These are phyloP conservation scores for Yponomeuta plumbellus DNA, from an alignment of 2,888 invertebrate species.

Conservation along the genomic window DNA sequence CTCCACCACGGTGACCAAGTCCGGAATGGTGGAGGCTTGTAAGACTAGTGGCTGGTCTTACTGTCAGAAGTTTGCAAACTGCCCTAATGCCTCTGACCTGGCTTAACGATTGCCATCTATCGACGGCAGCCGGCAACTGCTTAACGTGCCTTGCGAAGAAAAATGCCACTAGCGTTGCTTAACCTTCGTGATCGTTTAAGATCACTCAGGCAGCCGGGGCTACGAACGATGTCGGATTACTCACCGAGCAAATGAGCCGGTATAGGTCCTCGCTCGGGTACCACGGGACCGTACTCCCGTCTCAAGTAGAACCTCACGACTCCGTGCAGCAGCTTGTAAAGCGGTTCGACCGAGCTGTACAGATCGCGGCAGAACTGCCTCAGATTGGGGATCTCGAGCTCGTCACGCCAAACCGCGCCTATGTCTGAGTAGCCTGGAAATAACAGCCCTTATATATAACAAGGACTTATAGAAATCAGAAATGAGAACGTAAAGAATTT, in stretches of 20 bases:
- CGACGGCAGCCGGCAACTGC: too few relatives aligned
- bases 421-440: constrained; percentile 78
- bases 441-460: constrained; percentile 3
- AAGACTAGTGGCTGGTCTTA: too few relatives aligned
- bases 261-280: constrained; percentile 74
- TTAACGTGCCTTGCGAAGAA: too few relatives aligned
- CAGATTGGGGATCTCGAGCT: constrained; percentile 78
- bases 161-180: too few relatives aligned
- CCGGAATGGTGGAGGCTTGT: too few relatives aligned
- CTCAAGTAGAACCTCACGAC: constrained; percentile 80
- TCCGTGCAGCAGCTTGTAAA: constrained; percentile 84
- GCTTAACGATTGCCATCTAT: too few relatives aligned
- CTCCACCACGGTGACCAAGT: too few relatives aligned
- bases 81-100: too few relatives aligned
- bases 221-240: neutral
- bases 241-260: constrained; percentile 83
- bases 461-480: neutral
- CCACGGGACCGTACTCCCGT: constrained; percentile 71
- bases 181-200: too few relatives aligned
- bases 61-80: too few relatives aligned
- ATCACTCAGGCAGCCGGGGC: too few relatives aligned
- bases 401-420: constrained; percentile 80
- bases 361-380: constrained; percentile 68
- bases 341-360: constrained; percentile 75
- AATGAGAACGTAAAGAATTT: too few relatives aligned